Conservation (phyloP, 2,797 vertebrate genomes). For the Helicolenus hilgendorfi region DNA sequence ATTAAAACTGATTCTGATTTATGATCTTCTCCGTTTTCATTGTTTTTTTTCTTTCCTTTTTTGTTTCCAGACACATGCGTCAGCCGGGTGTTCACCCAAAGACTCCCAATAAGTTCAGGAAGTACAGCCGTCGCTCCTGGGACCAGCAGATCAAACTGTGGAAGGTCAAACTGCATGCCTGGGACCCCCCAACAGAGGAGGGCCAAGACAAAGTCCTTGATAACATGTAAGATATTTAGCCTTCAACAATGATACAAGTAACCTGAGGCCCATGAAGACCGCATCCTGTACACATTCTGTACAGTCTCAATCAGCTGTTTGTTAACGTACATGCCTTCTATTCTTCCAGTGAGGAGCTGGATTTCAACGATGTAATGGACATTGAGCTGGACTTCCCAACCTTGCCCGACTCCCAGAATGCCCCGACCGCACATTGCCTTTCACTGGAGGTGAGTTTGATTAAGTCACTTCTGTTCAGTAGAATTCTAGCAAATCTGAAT, state of each 20-base stretch:
- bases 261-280: neutral
- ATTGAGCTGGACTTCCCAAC: conserved; percentile 90
- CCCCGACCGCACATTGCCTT: neutral
- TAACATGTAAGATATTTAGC: conserved; percentile 52
- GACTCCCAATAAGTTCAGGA: conserved; percentile 98
- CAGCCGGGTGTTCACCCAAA: conserved; percentile 95
- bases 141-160: conserved; percentile 99
- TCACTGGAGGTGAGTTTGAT: conserved; percentile 68
- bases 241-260: neutral
- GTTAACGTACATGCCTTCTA: neutral
- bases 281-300: neutral
- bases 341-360: conserved; percentile 90
- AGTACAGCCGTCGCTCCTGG: conserved; percentile 98
- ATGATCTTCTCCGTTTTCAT: neutral
- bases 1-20: neutral
- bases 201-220: conserved; percentile 58
- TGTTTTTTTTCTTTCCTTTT: neutral
- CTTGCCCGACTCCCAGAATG: conserved; percentile 71
- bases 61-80: conserved; percentile 90
- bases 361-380: conserved; percentile 94
- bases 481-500: neutral
- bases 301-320: fast-evolving
- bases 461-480: neutral
- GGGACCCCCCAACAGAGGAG: conserved; percentile 94
- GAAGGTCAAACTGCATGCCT: conserved; percentile 96